Evolutionary conservation across 2,113 vertebrate genomes (phyloP).

Genomic region (Lanius collurio): DNA sequence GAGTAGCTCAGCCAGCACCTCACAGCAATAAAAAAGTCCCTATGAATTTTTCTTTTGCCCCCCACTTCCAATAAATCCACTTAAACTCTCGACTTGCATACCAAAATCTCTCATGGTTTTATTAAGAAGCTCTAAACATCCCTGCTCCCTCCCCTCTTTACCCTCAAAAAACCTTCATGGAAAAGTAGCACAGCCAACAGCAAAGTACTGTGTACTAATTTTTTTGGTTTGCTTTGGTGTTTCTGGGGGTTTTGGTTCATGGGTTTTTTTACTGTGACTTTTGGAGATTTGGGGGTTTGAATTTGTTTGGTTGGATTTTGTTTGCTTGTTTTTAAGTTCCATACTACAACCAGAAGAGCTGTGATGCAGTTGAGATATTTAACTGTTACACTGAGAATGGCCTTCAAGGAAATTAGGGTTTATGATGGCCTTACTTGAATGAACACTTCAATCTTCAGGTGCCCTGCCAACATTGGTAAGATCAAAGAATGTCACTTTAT

Average conservation of each 20-base stretch:
- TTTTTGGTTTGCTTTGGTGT: neutral
- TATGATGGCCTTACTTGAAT: neutral
- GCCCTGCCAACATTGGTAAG: neutral
- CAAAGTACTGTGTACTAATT: accelerated
- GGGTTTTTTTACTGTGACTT: neutral
- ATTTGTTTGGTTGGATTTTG: neutral
- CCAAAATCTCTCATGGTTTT: neutral
- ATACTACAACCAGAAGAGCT: neutral
- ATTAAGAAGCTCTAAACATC: accelerated
- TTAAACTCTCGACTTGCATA: neutral
- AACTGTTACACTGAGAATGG: neutral
- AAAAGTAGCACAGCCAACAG: neutral
- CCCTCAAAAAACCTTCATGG: neutral
- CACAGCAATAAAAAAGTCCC: neutral
- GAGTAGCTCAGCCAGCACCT: neutral
- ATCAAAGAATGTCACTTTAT: neutral
- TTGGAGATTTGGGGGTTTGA: neutral
- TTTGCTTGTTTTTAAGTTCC: neutral
- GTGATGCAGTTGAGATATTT: neutral
- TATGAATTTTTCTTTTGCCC: neutral
- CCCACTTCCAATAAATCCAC: neutral
- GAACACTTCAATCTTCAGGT: neutral
- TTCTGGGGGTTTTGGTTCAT: neutral
- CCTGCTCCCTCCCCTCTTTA: neutral
- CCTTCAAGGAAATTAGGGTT: neutral